A percentile compares a stretch with the other conserved stretches of the same genome.
These are phyloP conservation scores for Lomographa bimaculata DNA, from an alignment of 2,888 invertebrate species.

Conservation along the genomic window DNA sequence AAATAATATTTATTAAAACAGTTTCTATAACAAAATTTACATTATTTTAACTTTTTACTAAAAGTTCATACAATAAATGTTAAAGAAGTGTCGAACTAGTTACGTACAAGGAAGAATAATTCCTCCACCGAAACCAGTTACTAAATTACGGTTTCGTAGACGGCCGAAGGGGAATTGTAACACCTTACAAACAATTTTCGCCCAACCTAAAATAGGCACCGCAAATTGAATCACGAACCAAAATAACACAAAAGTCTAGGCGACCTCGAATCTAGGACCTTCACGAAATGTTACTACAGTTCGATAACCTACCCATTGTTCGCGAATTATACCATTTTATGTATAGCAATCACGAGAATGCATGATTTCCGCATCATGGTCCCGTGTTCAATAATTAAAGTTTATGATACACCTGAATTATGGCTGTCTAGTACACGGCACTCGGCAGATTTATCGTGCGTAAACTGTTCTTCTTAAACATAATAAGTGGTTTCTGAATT, in stretches of 20 bases:
- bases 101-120: too few species aligned
- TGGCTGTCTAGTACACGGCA: slow-evolving; percentile 40
- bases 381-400: slow-evolving; percentile 67
- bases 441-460: slow-evolving; percentile 45
- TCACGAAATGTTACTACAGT: slow-evolving; percentile 77
- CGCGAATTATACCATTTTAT: slow-evolving; percentile 74
- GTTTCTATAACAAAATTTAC: too few species aligned
- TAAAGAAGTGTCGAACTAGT: too few species aligned
- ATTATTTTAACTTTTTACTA: too few species aligned
- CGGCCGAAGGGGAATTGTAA: too few species aligned
- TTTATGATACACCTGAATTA: slow-evolving; percentile 59
- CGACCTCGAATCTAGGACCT: slow-evolving; percentile 75
- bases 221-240: slow-evolving; percentile 32
- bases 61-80: too few species aligned
- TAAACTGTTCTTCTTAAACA: slow-evolving; percentile 33
- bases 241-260: slow-evolving; percentile 42
- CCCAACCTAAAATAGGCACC: slow-evolving; percentile 26
- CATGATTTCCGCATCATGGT: slow-evolving; percentile 78
- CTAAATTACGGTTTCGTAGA: too few species aligned
- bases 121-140: too few species aligned
- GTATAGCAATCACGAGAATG: slow-evolving; percentile 60
- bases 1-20: too few species aligned
- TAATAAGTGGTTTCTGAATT: slow-evolving; percentile 15
- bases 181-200: slow-evolving; percentile 16
- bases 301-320: slow-evolving; percentile 76